Conservation (phyloP, 2,888 invertebrate genomes). For the Agapostemon virescens region DNA sequence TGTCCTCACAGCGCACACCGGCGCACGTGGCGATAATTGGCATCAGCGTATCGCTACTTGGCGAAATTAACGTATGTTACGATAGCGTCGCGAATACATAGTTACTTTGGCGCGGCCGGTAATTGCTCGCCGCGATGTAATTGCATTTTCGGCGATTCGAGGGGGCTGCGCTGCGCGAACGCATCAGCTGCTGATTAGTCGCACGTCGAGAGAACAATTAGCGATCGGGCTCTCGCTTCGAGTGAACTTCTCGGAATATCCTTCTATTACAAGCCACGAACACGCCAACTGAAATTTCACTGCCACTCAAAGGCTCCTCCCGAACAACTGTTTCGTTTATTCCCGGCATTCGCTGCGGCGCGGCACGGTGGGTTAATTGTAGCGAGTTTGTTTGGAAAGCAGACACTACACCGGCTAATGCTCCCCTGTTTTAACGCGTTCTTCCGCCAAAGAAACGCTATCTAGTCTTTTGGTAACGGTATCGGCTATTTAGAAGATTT, state of each 20-base stretch:
- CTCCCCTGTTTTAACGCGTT: background rate
- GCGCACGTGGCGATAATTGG: slow-evolving; percentile 3
- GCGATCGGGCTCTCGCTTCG: slow-evolving; percentile 32
- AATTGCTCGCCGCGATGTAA: slow-evolving; percentile 49
- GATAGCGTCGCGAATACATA: slow-evolving; percentile 36
- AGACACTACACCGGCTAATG: background rate
- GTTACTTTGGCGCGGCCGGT: slow-evolving; percentile 46
- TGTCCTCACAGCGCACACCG: background rate
- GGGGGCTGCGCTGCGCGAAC: background rate
- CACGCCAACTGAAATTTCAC: slow-evolving; percentile 15
- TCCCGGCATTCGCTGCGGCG: background rate
- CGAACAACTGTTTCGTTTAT: background rate
- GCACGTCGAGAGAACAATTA: slow-evolving; percentile 32
- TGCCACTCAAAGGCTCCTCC: background rate
- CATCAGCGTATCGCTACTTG: background rate
- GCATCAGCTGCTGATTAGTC: slow-evolving; percentile 37
- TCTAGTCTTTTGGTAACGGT: background rate
- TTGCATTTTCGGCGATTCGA: slow-evolving; percentile 47
- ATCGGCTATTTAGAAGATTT: background rate
- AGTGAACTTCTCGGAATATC: slow-evolving; percentile 38
- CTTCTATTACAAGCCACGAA: slow-evolving; percentile 23
- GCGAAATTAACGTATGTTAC: slow-evolving; percentile 40
- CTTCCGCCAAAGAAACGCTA: background rate
- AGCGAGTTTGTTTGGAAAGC: slow-evolving; percentile 3
- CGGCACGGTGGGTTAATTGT: background rate